Base-by-base conservation (phyloP, 92 coral and sea anemone species). In the Pocillopora meandrina region DNA sequence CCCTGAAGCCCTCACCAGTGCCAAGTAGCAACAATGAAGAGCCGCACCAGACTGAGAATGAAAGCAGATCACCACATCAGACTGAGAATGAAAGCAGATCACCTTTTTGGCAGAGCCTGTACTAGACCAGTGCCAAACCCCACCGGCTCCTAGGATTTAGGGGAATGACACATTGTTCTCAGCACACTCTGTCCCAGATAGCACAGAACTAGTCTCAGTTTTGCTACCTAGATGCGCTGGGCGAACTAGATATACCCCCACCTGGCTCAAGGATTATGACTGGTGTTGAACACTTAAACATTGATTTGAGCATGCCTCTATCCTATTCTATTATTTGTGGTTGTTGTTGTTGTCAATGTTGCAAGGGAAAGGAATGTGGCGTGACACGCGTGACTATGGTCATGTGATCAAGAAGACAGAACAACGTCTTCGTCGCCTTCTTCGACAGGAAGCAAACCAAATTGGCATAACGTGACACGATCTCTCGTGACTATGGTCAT, bases 251-350 rank as follows among this genome's bases (percentile, higher is more conserved):
- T 70, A 78, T 59, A 65, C 79, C 86, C 86, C 76, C 49, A 59
- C 75, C 81, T 83, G 87, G 87, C 81, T 74, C 47, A 81, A 83
- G 61, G 87, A 83, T 83, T 83, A 83, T 62, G 81, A 83, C 87
- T 74, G 74, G 21, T 61, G 72, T 62, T 83, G 87, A 83, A 83
- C 81, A 83, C 56, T 74, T 74, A 57, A 83, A 74, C 87, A 74
- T 63, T 74, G 68, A 76, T 13, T 60, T 57, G 67, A 63, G 16
- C n/a, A 15, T 63, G 49, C 49, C 49, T 42, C 49, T 42, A 7
- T 42, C 49, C 49, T 42, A 42, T 2, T 42, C 49, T 42, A 42
- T 42, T 42, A 42, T 42, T 42, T 42, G 49, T 42, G 3, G 49
- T 7, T 42, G 7, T 42, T 42, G 49, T 7, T 7, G 7, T 42